These are phyloP conservation scores for Lutjanus erythropterus DNA, from an alignment of 2,113 vertebrate genomes.

Conservation along the genomic window DNA sequence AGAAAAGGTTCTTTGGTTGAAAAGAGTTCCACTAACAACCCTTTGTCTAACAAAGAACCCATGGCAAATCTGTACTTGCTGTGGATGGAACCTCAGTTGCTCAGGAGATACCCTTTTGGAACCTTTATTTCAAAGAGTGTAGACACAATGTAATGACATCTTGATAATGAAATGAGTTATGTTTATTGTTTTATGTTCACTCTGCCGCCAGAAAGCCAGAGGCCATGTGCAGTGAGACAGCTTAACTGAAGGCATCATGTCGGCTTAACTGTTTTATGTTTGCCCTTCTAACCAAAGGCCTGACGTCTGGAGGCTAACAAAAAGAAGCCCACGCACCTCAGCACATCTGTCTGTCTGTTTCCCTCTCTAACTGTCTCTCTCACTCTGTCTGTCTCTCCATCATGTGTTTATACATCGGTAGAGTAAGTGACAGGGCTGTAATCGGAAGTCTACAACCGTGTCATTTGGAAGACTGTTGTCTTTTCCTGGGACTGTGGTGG, in stretches of 20 bases:
- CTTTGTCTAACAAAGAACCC: too few species aligned
- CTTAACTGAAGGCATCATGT: conserved; percentile 52
- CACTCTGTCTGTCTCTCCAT: conserved; percentile 55
- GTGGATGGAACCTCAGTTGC: too few species aligned
- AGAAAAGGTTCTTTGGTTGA: too few species aligned
- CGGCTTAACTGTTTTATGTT: conserved; percentile 47
- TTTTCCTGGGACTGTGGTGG: conserved; percentile 79
- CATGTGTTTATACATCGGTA: conserved; percentile 71
- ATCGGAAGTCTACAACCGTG: conserved; percentile 85
- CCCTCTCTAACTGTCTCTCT: conserved; percentile 22
- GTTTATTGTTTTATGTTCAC: conserved; percentile 34
- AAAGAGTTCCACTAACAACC: too few species aligned
- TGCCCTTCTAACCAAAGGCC: conserved; percentile 58
- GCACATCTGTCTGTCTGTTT: conserved; percentile 26
- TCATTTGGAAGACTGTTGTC: conserved; percentile 85
- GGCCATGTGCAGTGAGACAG: conserved; percentile 37
- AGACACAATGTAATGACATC: conserved; percentile 1
- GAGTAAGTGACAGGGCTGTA: conserved; percentile 83
- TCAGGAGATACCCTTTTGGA: too few species aligned
- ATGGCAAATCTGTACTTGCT: too few species aligned
- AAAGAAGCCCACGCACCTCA: conserved; percentile 63
- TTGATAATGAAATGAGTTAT: conserved; percentile 22
- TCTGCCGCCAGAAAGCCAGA: conserved; percentile 18
- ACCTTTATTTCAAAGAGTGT: too few species aligned
- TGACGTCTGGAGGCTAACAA: conserved; percentile 63